Base-by-base conservation (phyloP, 2,888 invertebrate species). In the Tridacna gigas region DNA sequence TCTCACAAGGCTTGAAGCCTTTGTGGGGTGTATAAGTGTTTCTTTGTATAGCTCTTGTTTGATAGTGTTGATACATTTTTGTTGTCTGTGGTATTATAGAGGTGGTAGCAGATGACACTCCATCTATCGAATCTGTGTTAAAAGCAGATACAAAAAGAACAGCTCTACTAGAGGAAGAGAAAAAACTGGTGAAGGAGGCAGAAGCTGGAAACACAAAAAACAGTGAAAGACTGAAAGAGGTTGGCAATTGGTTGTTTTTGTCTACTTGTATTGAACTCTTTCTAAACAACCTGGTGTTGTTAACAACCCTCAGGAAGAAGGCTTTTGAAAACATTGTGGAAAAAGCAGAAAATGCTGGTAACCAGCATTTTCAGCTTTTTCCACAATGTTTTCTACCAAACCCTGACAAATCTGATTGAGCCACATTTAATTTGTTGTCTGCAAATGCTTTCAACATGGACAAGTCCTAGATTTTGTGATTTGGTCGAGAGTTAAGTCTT, bases 91-190 rank as follows among this genome's bases (percentile, higher is more conserved):
- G 20, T 78, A 15, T 80, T 79, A 11, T 79, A 96, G 99, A 99
- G 96, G 99, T 99, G 45, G 97, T 98, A 0, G 99, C 99, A 9
- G 99, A 99, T 93, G 97, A 98, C 90, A 97, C 97, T 78, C 97
- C 97, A 15, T 99, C 99, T 0, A 98, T 99, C 0, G 97, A 98
- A 85, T 97, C 98, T 0, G 97, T 99, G 18, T 95, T 99, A 12
- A 98, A 97, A 87, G 98, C 99, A 0, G 99, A 99, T 95, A 97
- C 97, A 13, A 98, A 98, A 94, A 96, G 99, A 83, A 97, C 97
- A 67, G 96, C 96, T 86, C 95, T 99, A 79, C 94, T 99, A 73
- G 96, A 97, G 22, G 98, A 99, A 94, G 97, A 97, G 94, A 98
- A 97, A 91, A 96, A 97, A 83, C 95, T 99, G 80, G 98, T 98